A percentile compares a stretch with the other conserved stretches of the same genome.
phyloP scores from a whole-genome alignment of 2,888 invertebrate species.

The Malachius bipustulatus region DNA sequence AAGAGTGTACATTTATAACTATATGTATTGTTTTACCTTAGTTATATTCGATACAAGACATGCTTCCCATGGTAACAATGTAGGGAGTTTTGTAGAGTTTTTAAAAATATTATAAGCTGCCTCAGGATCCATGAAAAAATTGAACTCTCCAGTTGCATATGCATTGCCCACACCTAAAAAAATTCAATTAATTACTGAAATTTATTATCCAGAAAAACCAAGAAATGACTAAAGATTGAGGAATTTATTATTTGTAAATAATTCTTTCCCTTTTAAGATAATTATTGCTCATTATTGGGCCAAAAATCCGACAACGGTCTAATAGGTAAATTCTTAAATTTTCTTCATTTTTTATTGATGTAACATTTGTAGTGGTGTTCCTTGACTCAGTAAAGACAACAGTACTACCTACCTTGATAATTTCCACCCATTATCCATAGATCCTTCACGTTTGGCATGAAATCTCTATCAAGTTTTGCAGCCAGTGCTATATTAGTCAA shows the following conservation, averaged over 20 bases:
- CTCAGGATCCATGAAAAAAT: conserved; percentile 67
- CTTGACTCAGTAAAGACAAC: no score
- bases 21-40: no score
- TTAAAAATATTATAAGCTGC: conserved; percentile 61
- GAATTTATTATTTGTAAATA: no score
- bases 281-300: no score
- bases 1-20: no score
- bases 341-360: not conserved
- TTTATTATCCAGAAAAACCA: no score
- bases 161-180: conserved; percentile 46
- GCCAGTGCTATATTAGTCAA: conserved; percentile 71
- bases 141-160: conserved; percentile 58
- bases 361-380: no score
- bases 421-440: conserved; percentile 73
- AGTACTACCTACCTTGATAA: conserved; percentile 50
- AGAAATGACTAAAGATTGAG: no score
- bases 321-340: conserved; percentile 1
- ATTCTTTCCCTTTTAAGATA: no score
- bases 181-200: no score
- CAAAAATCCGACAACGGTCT: no score
- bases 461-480: conserved; percentile 52
- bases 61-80: conserved; percentile 60
- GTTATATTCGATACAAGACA: conserved; percentile 33
- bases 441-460: conserved; percentile 50
- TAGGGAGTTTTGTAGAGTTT: conserved; percentile 44